Percentiles rank a stretch among this genome's conserved stretches.
These are phyloP conservation scores for Peromyscus leucopus DNA, from an alignment of 2,113 vertebrate species.

Conservation along the genomic window DNA sequence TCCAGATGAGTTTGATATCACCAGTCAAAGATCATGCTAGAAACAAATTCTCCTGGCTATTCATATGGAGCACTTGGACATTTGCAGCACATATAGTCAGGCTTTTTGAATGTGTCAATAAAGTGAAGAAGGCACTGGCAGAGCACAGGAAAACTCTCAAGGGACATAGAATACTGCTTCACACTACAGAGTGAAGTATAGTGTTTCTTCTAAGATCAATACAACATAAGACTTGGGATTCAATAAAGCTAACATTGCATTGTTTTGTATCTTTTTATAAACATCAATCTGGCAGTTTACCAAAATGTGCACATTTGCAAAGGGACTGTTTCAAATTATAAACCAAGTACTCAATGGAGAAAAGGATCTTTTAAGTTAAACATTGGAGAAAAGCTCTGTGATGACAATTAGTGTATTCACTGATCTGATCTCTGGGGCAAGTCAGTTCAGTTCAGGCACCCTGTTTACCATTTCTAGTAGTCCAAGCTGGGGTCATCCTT, in stretches of 20 bases:
- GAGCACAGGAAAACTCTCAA: neutral
- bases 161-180: neutral
- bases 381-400: neutral
- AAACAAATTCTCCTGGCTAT: neutral
- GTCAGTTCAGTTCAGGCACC: too few relatives aligned
- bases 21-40: neutral
- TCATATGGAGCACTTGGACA: neutral
- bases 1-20: neutral
- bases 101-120: neutral
- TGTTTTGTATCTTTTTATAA: neutral
- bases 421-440: too few relatives aligned
- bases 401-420: too few relatives aligned
- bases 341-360: neutral
- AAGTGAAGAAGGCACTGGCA: neutral
- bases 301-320: conserved; percentile 2
- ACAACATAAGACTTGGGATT: neutral
- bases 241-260: neutral
- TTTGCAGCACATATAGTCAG: neutral
- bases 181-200: neutral
- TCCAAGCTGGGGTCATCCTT: too few relatives aligned
- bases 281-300: neutral
- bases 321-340: neutral
- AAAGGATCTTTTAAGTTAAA: neutral
- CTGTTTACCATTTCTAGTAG: too few relatives aligned
- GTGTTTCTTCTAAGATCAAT: neutral